A percentile compares a stretch with the other conserved stretches of the same genome.
These are phyloP conservation scores for Eurypyga helias DNA, from an alignment of 2,113 vertebrate genomes.

Conservation along the genomic window DNA sequence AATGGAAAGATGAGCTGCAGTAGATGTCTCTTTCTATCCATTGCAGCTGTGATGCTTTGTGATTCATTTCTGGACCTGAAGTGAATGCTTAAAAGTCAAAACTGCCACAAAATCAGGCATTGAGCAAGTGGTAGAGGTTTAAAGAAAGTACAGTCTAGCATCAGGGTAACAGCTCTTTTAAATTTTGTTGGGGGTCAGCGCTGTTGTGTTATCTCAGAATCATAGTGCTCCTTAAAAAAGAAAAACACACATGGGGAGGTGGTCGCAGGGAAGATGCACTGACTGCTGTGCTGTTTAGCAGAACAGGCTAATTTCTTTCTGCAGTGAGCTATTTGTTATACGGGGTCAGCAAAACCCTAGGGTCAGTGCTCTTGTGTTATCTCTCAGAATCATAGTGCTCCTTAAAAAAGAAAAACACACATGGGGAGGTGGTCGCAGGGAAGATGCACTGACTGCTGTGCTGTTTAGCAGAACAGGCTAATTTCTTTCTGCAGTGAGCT, in stretches of 20 bases:
- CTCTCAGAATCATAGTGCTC: neutral
- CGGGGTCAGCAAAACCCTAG: too few species aligned
- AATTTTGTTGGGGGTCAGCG: neutral
- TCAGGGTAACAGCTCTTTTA: neutral
- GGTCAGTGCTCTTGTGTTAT: neutral
- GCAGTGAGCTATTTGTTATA: neutral
- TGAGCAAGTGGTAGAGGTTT: neutral
- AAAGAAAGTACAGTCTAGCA: neutral
- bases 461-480: neutral
- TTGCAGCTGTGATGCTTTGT: neutral
- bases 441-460: neutral
- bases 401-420: neutral
- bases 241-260: neutral
- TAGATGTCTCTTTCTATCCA: neutral
- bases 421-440: neutral
- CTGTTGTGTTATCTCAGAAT: neutral
- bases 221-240: neutral
- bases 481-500: neutral
- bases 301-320: neutral
- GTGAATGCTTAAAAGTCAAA: neutral
- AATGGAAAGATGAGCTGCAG: neutral
- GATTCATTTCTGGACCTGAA: neutral
- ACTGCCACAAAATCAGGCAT: neutral
- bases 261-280: neutral
- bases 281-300: neutral